phyloP scores from a whole-genome alignment of 2,888 invertebrate species.

The Crematogaster levior region DNA sequence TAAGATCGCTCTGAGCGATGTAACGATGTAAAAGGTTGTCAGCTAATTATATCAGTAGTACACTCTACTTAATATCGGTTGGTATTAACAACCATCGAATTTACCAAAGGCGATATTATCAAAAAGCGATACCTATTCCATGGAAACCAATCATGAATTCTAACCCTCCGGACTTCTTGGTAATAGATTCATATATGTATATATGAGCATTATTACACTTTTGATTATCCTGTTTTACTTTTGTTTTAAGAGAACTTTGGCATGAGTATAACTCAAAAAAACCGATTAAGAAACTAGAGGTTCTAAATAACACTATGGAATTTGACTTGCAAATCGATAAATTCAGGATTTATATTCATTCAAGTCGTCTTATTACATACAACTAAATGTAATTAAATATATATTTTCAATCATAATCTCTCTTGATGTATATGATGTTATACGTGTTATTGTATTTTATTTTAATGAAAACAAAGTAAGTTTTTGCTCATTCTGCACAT shows the following conservation, averaged over 20 bases:
- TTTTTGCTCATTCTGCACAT: too few species aligned
- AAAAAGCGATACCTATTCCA: constrained; percentile 21
- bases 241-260: neutral
- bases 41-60: constrained; percentile 34
- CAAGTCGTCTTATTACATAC: too few species aligned
- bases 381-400: too few species aligned
- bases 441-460: too few species aligned
- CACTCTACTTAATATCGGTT: constrained; percentile 28
- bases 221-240: constrained; percentile 23
- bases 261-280: neutral
- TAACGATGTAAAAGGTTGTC: constrained; percentile 42
- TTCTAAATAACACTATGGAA: too few species aligned
- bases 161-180: neutral
- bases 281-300: too few species aligned
- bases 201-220: constrained; percentile 8
- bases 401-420: too few species aligned
- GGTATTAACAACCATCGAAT: constrained; percentile 29
- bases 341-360: too few species aligned
- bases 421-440: too few species aligned
- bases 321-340: too few species aligned
- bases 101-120: constrained; percentile 30
- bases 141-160: constrained; percentile 22
- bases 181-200: constrained; percentile 26
- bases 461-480: too few species aligned
- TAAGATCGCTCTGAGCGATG: constrained; percentile 26